Evolutionary conservation across 1,140 invertebrate species (phyloP).

Genomic region (Tetramorium simillimum): DNA sequence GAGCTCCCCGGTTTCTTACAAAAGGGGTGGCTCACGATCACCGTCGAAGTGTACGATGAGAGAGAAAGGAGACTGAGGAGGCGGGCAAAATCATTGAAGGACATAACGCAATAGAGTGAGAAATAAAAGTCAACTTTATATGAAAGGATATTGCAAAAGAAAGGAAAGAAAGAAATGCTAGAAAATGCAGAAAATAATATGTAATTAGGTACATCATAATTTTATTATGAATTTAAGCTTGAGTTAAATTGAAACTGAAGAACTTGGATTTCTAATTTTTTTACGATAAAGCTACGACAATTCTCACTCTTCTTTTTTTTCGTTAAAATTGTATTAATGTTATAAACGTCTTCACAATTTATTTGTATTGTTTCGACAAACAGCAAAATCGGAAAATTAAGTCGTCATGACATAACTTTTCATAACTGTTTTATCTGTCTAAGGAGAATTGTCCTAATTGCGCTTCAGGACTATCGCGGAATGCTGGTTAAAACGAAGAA

Average conservation of each 20-base stretch:
- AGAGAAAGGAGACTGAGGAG: slow-evolving; percentile 1
- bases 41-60: slow-evolving; percentile 40
- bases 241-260: not conserved
- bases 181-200: not conserved
- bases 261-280: not conserved
- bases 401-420: not conserved
- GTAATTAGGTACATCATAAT: not conserved
- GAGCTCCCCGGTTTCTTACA: slow-evolving; percentile 35
- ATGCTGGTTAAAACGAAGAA: not conserved
- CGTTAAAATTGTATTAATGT: not conserved
- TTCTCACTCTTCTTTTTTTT: not conserved
- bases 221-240: not conserved
- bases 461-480: not conserved
- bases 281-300: not conserved
- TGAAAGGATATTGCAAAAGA: not conserved
- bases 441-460: not conserved
- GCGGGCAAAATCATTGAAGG: slow-evolving; percentile 23
- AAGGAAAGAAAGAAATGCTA: not conserved
- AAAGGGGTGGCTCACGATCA: slow-evolving; percentile 50
- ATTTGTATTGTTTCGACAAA: not conserved
- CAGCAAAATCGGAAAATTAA: not conserved
- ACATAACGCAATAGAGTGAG: not conserved
- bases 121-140: not conserved
- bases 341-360: not conserved
- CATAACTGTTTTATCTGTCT: not conserved